These are phyloP conservation scores for Knipowitschia caucasica DNA, from an alignment of 2,797 vertebrate genomes.

Conservation along the genomic window DNA sequence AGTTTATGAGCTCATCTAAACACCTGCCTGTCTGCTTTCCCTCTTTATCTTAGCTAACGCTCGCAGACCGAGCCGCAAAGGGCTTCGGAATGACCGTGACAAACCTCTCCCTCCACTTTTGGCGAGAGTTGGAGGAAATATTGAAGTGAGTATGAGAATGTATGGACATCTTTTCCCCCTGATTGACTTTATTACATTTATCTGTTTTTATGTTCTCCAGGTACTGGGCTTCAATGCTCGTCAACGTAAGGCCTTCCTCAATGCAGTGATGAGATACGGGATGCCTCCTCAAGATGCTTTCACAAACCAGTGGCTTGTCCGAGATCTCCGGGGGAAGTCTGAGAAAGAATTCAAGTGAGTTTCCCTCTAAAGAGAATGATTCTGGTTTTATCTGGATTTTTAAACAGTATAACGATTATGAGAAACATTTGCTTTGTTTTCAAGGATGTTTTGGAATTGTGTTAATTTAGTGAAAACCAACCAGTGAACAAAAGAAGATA, in stretches of 20 bases:
- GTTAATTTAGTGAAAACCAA: no score
- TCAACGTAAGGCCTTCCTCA: slow-evolving; percentile 96
- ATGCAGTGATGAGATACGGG: slow-evolving; percentile 98
- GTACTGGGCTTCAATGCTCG: slow-evolving; percentile 96
- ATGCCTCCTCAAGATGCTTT: slow-evolving; percentile 99
- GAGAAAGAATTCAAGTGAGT: slow-evolving; percentile 98
- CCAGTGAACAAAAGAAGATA: no score
- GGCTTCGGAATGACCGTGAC: slow-evolving; percentile 95
- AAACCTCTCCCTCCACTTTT: slow-evolving; percentile 95
- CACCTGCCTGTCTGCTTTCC: background rate
- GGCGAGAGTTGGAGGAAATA: slow-evolving; percentile 96
- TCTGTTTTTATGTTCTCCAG: no score
- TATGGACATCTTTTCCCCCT: no score
- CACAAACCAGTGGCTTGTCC: slow-evolving; percentile 96
- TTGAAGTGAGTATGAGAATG: slow-evolving; percentile 81
- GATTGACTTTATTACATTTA: no score
- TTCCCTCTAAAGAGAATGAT: background rate
- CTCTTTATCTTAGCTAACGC: slow-evolving; percentile 73
- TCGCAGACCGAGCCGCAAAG: slow-evolving; percentile 92
- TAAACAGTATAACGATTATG: no score
- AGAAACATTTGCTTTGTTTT: no score
- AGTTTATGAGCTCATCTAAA: background rate
- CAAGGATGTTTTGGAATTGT: no score
- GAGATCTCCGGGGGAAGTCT: slow-evolving; percentile 94
- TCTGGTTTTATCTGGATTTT: background rate